These are phyloP conservation scores for Littorina saxatilis DNA, from an alignment of 1,140 invertebrate genomes.

Conservation along the genomic window DNA sequence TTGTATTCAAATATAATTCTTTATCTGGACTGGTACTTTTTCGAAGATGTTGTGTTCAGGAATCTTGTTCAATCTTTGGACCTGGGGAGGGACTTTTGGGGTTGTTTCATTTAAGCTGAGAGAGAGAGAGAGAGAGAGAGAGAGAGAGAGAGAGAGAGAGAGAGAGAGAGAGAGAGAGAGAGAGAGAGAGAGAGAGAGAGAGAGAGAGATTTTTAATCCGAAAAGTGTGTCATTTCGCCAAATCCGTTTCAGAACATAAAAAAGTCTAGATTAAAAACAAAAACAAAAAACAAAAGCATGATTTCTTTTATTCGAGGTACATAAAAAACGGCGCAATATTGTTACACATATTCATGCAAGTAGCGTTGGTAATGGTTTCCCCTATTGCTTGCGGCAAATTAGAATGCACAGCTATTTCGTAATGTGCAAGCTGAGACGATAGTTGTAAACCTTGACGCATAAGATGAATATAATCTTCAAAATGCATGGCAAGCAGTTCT, in stretches of 20 bases:
- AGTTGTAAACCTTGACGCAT: no score
- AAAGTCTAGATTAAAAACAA: background rate
- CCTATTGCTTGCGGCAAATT: no score
- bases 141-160: background rate
- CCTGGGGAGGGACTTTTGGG: background rate
- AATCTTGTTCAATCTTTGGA: background rate
- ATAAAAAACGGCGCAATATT: no score
- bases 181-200: conserved; percentile 5
- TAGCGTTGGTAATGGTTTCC: no score
- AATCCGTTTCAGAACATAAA: background rate
- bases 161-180: conserved; percentile 17
- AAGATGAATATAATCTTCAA: no score
- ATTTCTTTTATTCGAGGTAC: background rate
- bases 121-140: conserved; percentile 19
- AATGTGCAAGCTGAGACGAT: no score
- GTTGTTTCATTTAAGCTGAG: background rate
- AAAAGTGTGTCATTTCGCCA: background rate
- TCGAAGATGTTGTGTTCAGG: background rate
- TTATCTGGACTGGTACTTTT: background rate
- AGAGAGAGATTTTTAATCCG: background rate
- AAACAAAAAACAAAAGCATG: background rate
- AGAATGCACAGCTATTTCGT: no score
- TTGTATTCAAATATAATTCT: background rate
- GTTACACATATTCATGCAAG: no score
- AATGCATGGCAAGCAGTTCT: no score